Base-by-base conservation (phyloP, 2,888 invertebrate genomes). In the Cheilosia vernalis region DNA sequence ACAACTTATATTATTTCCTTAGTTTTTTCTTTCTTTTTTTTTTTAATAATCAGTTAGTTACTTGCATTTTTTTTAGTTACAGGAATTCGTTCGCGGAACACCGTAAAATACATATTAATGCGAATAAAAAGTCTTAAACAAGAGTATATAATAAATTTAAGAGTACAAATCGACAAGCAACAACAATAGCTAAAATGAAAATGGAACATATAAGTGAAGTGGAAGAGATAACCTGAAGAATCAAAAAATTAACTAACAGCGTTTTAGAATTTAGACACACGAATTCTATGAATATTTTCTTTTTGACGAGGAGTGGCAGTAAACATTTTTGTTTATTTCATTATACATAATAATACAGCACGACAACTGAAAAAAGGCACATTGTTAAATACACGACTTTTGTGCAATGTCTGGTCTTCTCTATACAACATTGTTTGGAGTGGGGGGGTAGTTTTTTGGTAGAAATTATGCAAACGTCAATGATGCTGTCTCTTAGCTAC, bases 301-400 rank as follows among this genome's bases (percentile, higher is more conserved):
- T 49, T 42, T 51, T 67, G 60, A 78, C 51, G 58, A 74, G 30
- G 61, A 44, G 55, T 53, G 60, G 80, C 72, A 85, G 76, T 80
- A 64, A 66, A 40, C n/a, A 63, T 74, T 40, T 64, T 40, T 64
- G 56, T 58, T 53, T 53, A 70, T 74, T 58, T 37, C 15, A 51
- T 19, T 56, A 82, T 58, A 69, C 56, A 66, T 80, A 70, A 72
- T 60, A 73, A 74, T 79, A 70, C 64, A 85, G 72, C 60, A 81
- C 67, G 77, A 81, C 47, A 85, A 85, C 81, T 85, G 55, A 85
- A 85, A 85, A 84, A 85, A 85, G 85, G 85, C 85, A 85, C 85
- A 85, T 85, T 85, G 72, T 81, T 76, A 81, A 81, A 67, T 77
- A 81, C 85, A 85, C 67, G 66, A 85, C 70, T 72, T 80, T 77